Evolutionary conservation across 2,888 invertebrate genomes (phyloP).

Genomic region (Abscondita cerata): DNA sequence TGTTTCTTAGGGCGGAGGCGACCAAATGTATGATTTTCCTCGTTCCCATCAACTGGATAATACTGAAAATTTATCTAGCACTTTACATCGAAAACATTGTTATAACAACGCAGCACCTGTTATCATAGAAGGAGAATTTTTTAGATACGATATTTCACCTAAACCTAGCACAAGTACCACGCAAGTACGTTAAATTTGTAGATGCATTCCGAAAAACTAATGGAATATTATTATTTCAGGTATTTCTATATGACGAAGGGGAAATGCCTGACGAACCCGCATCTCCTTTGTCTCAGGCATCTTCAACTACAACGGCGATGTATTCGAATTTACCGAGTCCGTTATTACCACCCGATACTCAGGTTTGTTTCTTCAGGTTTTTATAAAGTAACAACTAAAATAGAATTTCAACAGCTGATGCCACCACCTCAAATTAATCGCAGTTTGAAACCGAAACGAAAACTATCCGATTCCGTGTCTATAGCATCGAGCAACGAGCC

Average conservation of each 20-base stretch:
- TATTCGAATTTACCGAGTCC: slow-evolving; percentile 69
- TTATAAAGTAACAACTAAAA: not conserved
- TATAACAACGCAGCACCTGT: slow-evolving; percentile 69
- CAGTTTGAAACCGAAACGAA: slow-evolving; percentile 76
- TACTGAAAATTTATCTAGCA: slow-evolving; percentile 47
- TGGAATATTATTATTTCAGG: slow-evolving; percentile 40
- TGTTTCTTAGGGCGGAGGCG: slow-evolving; percentile 45
- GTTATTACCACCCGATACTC: slow-evolving; percentile 45
- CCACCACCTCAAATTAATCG: slow-evolving; percentile 82
- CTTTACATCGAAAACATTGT: slow-evolving; percentile 60
- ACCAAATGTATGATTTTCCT: slow-evolving; percentile 75
- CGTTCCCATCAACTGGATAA: slow-evolving; percentile 66
- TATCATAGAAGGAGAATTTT: slow-evolving; percentile 62
- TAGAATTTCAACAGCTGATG: slow-evolving; percentile 41
- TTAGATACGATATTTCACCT: slow-evolving; percentile 64
- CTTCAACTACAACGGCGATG: slow-evolving; percentile 57
- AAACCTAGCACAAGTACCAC: slow-evolving; percentile 53
- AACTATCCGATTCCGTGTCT: slow-evolving; percentile 60
- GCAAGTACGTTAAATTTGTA: slow-evolving; percentile 38
- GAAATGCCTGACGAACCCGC: slow-evolving; percentile 56
- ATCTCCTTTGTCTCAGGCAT: slow-evolving; percentile 62
- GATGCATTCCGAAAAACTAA: not conserved
- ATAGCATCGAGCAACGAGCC: slow-evolving; percentile 55
- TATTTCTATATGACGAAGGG: slow-evolving; percentile 51
- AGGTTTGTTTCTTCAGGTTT: slow-evolving; percentile 41